A percentile compares a stretch with the other conserved stretches of the same genome.
These are phyloP conservation scores for Xanthorhoe designata DNA, from an alignment of 2,888 invertebrate genomes.

Conservation along the genomic window DNA sequence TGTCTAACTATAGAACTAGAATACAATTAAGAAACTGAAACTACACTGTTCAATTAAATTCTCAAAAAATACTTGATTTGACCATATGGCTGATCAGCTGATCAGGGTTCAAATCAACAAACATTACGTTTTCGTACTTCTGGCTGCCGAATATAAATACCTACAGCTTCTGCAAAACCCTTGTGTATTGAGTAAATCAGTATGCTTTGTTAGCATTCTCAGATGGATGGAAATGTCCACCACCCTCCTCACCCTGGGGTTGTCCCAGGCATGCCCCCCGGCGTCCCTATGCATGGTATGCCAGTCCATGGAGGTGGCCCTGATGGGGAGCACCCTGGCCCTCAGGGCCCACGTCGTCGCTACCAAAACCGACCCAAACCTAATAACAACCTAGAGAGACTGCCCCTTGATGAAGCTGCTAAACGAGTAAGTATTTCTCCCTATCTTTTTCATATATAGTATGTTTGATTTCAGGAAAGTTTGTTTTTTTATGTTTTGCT, in stretches of 20 bases:
- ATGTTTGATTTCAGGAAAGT: too few relatives aligned
- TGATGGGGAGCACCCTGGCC: slow-evolving; percentile 71
- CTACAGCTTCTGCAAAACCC: background rate
- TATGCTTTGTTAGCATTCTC: slow-evolving; percentile 15
- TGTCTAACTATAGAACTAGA: background rate
- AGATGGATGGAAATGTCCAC: slow-evolving; percentile 79
- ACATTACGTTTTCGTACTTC: background rate
- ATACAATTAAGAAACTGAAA: too few relatives aligned
- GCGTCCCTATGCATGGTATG: slow-evolving; percentile 65
- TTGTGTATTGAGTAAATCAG: background rate
- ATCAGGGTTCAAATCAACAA: background rate
- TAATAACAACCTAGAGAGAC: slow-evolving; percentile 79
- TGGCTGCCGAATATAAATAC: background rate
- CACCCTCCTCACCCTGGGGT: slow-evolving; percentile 56
- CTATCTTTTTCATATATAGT: background rate
- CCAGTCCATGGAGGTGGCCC: slow-evolving; percentile 76
- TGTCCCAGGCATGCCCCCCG: slow-evolving; percentile 60
- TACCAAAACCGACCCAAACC: slow-evolving; percentile 78
- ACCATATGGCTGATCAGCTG: background rate
- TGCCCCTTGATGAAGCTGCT: slow-evolving; percentile 90
- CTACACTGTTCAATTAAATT: too few relatives aligned
- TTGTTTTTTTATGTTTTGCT: too few relatives aligned
- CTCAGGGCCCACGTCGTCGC: slow-evolving; percentile 73
- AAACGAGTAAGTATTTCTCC: slow-evolving; percentile 74
- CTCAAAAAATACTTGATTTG: background rate